Evolutionary conservation across 2,888 invertebrate species (phyloP).

Genomic region (Leptarthrus brevirostris): DNA sequence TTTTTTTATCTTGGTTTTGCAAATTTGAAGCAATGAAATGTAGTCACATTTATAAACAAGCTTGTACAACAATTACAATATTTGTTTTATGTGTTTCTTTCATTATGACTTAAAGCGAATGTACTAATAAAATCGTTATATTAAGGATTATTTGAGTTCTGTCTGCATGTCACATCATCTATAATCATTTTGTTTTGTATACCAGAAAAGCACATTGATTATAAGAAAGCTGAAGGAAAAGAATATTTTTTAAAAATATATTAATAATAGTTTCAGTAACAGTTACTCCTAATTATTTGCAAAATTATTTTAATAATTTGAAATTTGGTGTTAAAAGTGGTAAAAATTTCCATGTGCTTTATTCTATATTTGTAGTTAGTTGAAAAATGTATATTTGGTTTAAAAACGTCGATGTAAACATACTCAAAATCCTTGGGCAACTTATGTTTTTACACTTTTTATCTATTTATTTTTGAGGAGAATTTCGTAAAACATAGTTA

Average conservation of each 20-base stretch:
- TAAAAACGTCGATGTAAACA: constrained; percentile 18
- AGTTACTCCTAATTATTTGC: constrained; percentile 21
- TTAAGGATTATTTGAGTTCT: constrained; percentile 25
- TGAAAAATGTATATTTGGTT: constrained; percentile 17
- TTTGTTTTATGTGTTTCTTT: constrained; percentile 14
- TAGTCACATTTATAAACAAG: constrained; percentile 28
- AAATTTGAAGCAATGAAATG: constrained; percentile 8
- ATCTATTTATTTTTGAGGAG: constrained; percentile 28
- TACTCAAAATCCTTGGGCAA: constrained; percentile 45
- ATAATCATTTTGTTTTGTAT: constrained; percentile 16
- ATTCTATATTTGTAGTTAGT: not conserved
- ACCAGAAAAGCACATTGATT: constrained; percentile 22
- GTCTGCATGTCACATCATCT: constrained; percentile 6
- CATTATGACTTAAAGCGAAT: constrained; percentile 17
- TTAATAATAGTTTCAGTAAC: too few relatives aligned
- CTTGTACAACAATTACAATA: not conserved
- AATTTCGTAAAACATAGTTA: constrained; percentile 52
- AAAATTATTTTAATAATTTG: constrained; percentile 29
- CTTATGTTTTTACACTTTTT: constrained; percentile 1
- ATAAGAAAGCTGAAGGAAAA: constrained; percentile 12
- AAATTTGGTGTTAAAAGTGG: constrained; percentile 34
- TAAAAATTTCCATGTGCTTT: constrained; percentile 26
- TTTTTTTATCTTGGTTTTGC: too few relatives aligned
- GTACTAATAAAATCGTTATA: constrained; percentile 10
- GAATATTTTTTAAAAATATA: not conserved